Percentiles rank a stretch among this genome's conserved stretches.
These are phyloP conservation scores for Trissolcus brochymenae DNA, from an alignment of 2,888 invertebrate genomes.

Conservation along the genomic window DNA sequence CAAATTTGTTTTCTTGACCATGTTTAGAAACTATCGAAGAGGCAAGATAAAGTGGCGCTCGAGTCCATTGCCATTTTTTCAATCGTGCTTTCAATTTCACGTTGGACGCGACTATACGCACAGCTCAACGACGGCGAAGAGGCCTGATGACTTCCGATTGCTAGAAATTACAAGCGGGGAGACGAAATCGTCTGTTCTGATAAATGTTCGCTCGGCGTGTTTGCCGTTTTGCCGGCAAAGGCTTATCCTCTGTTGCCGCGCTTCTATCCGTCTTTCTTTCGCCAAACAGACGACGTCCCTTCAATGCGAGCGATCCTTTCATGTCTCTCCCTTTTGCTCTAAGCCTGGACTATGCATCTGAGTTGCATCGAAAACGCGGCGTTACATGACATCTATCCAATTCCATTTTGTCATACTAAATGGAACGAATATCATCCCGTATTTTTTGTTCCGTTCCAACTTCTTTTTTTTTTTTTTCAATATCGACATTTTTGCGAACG, in stretches of 20 bases:
- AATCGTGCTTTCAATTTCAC: slow-evolving; percentile 29
- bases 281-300: slow-evolving; percentile 27
- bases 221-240: slow-evolving; percentile 49
- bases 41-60: slow-evolving; percentile 20
- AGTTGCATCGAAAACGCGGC: slow-evolving; percentile 23
- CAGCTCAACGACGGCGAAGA: slow-evolving; percentile 55
- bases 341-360: slow-evolving; percentile 32
- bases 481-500: too few relatives aligned
- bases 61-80: slow-evolving; percentile 34
- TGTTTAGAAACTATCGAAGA: neutral
- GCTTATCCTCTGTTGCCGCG: slow-evolving; percentile 23
- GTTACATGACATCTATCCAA: slow-evolving; percentile 44
- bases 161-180: slow-evolving; percentile 63
- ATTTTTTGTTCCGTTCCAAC: neutral
- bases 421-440: neutral
- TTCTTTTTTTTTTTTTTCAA: too few relatives aligned
- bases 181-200: slow-evolving; percentile 39
- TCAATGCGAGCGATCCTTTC: slow-evolving; percentile 20
- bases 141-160: slow-evolving; percentile 67
- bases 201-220: slow-evolving; percentile 13
- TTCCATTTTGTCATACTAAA: slow-evolving; percentile 32
- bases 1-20: slow-evolving; percentile 2
- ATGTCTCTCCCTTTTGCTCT: slow-evolving; percentile 38
- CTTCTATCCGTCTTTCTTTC: slow-evolving; percentile 33
- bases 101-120: slow-evolving; percentile 21